Percentiles rank a stretch among this genome's conserved stretches.
These are phyloP conservation scores for Gymnarchus niloticus DNA, from an alignment of 2,113 vertebrate genomes.

Conservation along the genomic window DNA sequence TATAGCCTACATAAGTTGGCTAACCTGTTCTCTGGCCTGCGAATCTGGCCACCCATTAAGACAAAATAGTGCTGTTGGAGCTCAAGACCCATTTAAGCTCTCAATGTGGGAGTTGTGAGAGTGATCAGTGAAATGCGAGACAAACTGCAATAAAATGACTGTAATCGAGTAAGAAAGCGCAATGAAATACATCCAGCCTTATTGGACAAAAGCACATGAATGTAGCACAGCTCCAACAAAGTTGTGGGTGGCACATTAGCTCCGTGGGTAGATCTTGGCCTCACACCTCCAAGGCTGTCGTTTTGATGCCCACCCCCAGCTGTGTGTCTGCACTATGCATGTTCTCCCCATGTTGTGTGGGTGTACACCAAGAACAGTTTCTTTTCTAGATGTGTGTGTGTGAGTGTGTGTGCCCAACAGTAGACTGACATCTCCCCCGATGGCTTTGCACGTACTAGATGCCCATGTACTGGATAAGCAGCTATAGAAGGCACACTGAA, in stretches of 20 bases:
- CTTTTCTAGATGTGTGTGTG: no score
- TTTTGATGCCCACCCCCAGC: background rate
- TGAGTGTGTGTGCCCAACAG: background rate
- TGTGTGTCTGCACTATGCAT: background rate
- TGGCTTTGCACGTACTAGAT: background rate
- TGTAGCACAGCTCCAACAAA: conserved; percentile 34
- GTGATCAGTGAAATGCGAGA: background rate
- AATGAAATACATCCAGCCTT: background rate
- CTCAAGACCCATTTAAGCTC: background rate
- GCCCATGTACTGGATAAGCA: background rate
- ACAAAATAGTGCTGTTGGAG: conserved; percentile 20
- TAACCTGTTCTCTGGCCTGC: conserved; percentile 29
- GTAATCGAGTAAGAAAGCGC: conserved; percentile 29
- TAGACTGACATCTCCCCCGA: no score
- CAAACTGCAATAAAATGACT: conserved; percentile 21
- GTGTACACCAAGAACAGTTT: no score
- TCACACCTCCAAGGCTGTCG: background rate
- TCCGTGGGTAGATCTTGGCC: background rate
- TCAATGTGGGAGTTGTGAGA: background rate
- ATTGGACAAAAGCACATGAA: conserved; percentile 40
- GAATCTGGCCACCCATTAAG: conserved; percentile 31
- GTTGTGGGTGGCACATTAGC: no score
- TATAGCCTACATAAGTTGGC: background rate
- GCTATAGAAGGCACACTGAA: background rate
- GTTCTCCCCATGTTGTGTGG: background rate